Percentiles rank a stretch among this genome's conserved stretches.
Evolutionary conservation across 2,113 vertebrate species (phyloP).

Genomic region (Carlito syrichta): DNA sequence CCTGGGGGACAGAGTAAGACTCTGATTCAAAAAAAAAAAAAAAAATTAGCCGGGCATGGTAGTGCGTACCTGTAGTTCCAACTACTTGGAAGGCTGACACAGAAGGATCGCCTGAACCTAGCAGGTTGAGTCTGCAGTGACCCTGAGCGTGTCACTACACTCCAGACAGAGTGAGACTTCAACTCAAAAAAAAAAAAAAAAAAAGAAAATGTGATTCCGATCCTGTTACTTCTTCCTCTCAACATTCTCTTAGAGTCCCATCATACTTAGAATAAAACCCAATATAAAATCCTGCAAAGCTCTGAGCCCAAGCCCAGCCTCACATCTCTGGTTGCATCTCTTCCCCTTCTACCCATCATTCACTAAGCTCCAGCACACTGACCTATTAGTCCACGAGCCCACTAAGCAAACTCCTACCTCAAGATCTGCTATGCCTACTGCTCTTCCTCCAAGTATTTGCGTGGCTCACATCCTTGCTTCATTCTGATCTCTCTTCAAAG

Average conservation of each 20-base stretch:
- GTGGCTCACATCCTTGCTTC: neutral
- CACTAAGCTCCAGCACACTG: neutral
- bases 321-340: neutral
- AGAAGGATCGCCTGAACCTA: too few species aligned
- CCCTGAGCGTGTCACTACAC: too few species aligned
- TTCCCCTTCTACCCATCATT: neutral
- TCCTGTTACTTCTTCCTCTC: neutral
- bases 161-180: too few species aligned
- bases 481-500: neutral
- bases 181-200: too few species aligned
- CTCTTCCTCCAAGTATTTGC: neutral
- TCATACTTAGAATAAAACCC: neutral
- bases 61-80: too few species aligned
- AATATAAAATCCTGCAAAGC: neutral
- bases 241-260: neutral
- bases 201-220: neutral
- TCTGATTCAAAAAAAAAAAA: too few species aligned
- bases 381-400: neutral
- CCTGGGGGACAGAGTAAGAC: too few species aligned
- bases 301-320: neutral
- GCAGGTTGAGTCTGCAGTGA: too few species aligned
- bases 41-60: too few species aligned
- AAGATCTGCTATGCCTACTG: neutral
- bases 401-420: neutral
- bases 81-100: too few species aligned